Conservation (phyloP, 2,888 invertebrate species). For the Fragum whitleyi region DNA sequence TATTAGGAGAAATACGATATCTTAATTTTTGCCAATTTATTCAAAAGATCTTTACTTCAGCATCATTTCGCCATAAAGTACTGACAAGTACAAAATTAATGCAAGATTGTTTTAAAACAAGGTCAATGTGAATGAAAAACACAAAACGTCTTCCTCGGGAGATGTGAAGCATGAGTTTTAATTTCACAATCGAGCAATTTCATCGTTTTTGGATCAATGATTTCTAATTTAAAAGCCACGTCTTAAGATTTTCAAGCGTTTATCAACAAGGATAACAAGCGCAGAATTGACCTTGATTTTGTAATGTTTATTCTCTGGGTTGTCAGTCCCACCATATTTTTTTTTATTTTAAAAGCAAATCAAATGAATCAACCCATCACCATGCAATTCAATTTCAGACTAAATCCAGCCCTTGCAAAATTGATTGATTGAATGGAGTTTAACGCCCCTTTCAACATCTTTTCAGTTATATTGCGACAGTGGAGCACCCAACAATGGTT, state of each 20-base stretch:
- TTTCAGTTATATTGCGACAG: too few relatives aligned
- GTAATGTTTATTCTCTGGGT: neutral
- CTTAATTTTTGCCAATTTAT: too few relatives aligned
- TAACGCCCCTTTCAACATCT: too few relatives aligned
- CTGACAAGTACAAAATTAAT: neutral
- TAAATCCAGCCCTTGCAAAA: too few relatives aligned
- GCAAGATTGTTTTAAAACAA: conserved; percentile 17
- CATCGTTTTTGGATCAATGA: conserved; percentile 29
- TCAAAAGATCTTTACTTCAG: too few relatives aligned
- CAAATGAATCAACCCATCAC: too few relatives aligned
- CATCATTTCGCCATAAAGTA: too few relatives aligned
- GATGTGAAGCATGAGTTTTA: conserved; percentile 25
- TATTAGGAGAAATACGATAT: too few relatives aligned
- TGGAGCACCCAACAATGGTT: too few relatives aligned
- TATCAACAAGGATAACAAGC: neutral
- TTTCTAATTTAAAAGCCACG: conserved; percentile 20
- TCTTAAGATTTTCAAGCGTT: conserved; percentile 16
- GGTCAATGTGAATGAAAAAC: neutral
- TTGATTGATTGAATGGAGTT: too few relatives aligned
- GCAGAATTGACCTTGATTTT: neutral
- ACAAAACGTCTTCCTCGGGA: neutral
- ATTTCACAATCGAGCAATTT: conserved; percentile 25
- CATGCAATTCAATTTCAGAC: too few relatives aligned
- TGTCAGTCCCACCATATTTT: neutral
- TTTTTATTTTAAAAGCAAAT: neutral